Percentiles rank a stretch among this genome's conserved stretches.
phyloP scores from a whole-genome alignment of 2,888 invertebrate species.

The Apamea monoglypha region DNA sequence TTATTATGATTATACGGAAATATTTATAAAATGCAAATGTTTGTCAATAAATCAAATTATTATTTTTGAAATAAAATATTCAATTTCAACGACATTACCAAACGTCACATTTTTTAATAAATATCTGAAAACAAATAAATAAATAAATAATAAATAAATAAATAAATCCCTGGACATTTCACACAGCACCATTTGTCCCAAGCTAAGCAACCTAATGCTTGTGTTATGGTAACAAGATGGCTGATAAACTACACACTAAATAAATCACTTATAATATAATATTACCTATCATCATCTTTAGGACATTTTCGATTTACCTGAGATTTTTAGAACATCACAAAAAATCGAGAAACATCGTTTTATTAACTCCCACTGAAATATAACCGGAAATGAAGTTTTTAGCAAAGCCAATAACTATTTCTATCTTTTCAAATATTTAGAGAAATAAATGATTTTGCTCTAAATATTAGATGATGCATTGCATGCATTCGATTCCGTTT shows the following conservation, averaged over 20 bases:
- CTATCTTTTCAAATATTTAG: background rate
- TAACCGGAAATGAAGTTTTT: background rate
- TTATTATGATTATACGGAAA: background rate
- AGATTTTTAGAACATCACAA: too few relatives aligned
- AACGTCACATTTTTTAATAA: background rate
- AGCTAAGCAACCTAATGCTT: too few relatives aligned
- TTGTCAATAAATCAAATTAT: background rate
- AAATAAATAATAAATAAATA: too few relatives aligned
- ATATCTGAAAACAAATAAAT: background rate
- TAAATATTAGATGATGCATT: too few relatives aligned
- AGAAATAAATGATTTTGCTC: too few relatives aligned
- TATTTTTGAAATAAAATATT: background rate
- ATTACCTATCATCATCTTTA: background rate
- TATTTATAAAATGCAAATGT: background rate
- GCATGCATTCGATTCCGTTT: slow-evolving; percentile 1
- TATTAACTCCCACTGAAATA: background rate
- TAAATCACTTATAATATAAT: background rate
- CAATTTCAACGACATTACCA: background rate
- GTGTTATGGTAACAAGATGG: too few relatives aligned
- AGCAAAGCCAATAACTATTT: background rate
- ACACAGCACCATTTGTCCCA: too few relatives aligned
- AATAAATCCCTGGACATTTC: too few relatives aligned
- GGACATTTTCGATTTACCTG: too few relatives aligned
- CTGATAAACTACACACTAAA: too few relatives aligned
- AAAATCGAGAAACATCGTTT: background rate